A percentile compares a stretch with the other conserved stretches of the same genome.
These are phyloP conservation scores for Melanotaenia maccullochi DNA, from an alignment of 2,797 vertebrate genomes.

Conservation along the genomic window DNA sequence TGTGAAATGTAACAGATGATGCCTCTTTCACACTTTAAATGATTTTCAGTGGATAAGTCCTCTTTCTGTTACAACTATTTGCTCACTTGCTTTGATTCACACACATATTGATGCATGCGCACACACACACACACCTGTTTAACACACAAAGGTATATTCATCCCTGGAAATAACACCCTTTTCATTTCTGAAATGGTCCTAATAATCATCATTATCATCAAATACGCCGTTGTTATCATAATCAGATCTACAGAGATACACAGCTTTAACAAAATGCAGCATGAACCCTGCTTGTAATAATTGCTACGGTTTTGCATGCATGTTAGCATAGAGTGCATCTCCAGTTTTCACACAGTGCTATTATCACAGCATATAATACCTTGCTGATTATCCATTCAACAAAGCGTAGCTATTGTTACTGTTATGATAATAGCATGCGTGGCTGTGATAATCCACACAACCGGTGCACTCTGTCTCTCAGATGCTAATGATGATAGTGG, in stretches of 20 bases:
- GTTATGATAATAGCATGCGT: slow-evolving; percentile 73
- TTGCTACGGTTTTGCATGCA: slow-evolving; percentile 57
- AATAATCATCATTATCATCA: slow-evolving; percentile 74
- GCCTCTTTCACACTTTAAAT: slow-evolving; percentile 56
- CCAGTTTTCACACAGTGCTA: slow-evolving; percentile 73
- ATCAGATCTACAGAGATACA: slow-evolving; percentile 68
- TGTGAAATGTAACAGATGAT: slow-evolving; percentile 57
- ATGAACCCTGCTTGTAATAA: slow-evolving; percentile 71
- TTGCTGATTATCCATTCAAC: slow-evolving; percentile 80
- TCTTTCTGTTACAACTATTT: slow-evolving; percentile 40
- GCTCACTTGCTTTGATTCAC: slow-evolving; percentile 24
- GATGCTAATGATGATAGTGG: slow-evolving; percentile 78
- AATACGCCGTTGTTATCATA: slow-evolving; percentile 68
- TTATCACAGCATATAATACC: slow-evolving; percentile 80
- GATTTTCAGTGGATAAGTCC: slow-evolving; percentile 43
- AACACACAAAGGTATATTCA: slow-evolving; percentile 59
- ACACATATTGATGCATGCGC: slow-evolving; percentile 12
- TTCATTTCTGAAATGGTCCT: slow-evolving; percentile 58
- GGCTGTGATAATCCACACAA: slow-evolving; percentile 73
- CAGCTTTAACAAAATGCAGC: slow-evolving; percentile 67
- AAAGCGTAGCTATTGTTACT: slow-evolving; percentile 71
- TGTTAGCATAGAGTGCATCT: slow-evolving; percentile 62
- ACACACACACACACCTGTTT: slow-evolving; percentile 26
- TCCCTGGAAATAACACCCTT: slow-evolving; percentile 62
- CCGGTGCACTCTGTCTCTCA: slow-evolving; percentile 57